Evolutionary conservation across 2,888 invertebrate species (phyloP), one percentile per base, ranked within the genome.

Genomic region (Melanchra persicariae): DNA sequence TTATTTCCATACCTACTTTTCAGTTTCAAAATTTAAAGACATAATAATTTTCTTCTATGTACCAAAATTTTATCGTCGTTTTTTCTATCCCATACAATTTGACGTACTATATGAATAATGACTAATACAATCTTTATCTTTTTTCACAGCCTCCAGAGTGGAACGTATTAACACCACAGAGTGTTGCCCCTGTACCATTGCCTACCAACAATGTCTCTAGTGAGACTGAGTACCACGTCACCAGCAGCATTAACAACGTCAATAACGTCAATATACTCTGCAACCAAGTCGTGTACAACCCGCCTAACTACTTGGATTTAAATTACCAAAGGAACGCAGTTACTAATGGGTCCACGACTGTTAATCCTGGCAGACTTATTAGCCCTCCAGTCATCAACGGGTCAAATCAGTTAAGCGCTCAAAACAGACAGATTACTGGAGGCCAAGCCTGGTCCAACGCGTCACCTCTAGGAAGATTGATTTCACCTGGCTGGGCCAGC

Each of bases 401-500:
- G 22, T 67, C 79, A 19, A 79, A 77, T 45, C 47, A 69, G 17
- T 61, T 78, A 58, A 72, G 73, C 19, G 58, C 74, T 15, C 84
- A 68, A 71, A 87, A 76, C 43, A 74, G 79, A 9, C 78, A 76
- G 51, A 49, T 82, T 6, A 68, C 82, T 17, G 69, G 76, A 9
- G 79, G 57, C 37, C 19, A 69, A 2, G 37, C 9, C 26, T 71
- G 74, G 70, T 67, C 73, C 47, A 80, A 80, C 68, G 85, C 79
- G 67, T 49, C 73, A 19, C 59, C 51, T 10, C 57, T 74, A 1
- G 74, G 69, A 30, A 80, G 84, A 81, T 79, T 77, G 17, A 73
- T 82, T 15, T n/a, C 84, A n/a, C 51, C 77, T 19, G 65, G 59
- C 17, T 87, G 85, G 85, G 83, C 40, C 8, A 81, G 67, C 4